These are phyloP conservation scores for Hypomecis punctinalis DNA, from an alignment of 2,888 invertebrate genomes.

Conservation along the genomic window DNA sequence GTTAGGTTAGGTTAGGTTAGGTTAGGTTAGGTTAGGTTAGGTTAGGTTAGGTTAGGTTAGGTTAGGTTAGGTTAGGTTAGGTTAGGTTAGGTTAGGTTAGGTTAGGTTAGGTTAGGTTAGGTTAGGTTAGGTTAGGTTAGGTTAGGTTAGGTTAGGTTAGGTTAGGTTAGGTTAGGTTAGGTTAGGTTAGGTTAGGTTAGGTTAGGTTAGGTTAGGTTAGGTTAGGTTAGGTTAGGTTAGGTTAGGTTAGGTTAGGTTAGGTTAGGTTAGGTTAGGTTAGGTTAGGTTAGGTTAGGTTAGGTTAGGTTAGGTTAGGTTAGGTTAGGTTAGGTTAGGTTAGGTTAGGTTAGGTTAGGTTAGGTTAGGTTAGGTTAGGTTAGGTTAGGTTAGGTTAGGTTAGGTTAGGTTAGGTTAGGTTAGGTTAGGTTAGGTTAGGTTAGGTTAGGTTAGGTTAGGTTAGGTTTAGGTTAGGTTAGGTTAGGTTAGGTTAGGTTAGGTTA, in stretches of 20 bases:
- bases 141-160: slow-evolving; percentile 32
- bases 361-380: slow-evolving; percentile 18
- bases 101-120: slow-evolving; percentile 27
- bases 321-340: slow-evolving; percentile 23
- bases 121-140: slow-evolving; percentile 30
- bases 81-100: slow-evolving; percentile 29
- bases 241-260: slow-evolving; percentile 36
- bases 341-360: slow-evolving; percentile 21
- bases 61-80: slow-evolving; percentile 31
- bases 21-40: slow-evolving; percentile 37
- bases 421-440: slow-evolving; percentile 20
- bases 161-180: slow-evolving; percentile 31
- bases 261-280: slow-evolving; percentile 37
- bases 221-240: slow-evolving; percentile 36
- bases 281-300: slow-evolving; percentile 35
- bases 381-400: slow-evolving; percentile 26
- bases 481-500: slow-evolving; percentile 24
- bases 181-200: slow-evolving; percentile 29
- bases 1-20: slow-evolving; percentile 37
- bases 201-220: slow-evolving; percentile 31
- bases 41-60: slow-evolving; percentile 32
- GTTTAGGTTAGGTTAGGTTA: slow-evolving; percentile 27
- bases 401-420: slow-evolving; percentile 20
- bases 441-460: slow-evolving; percentile 26
- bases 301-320: slow-evolving; percentile 26